Evolutionary conservation across 2,888 invertebrate species (phyloP).

Genomic region (Gari tellinella): DNA sequence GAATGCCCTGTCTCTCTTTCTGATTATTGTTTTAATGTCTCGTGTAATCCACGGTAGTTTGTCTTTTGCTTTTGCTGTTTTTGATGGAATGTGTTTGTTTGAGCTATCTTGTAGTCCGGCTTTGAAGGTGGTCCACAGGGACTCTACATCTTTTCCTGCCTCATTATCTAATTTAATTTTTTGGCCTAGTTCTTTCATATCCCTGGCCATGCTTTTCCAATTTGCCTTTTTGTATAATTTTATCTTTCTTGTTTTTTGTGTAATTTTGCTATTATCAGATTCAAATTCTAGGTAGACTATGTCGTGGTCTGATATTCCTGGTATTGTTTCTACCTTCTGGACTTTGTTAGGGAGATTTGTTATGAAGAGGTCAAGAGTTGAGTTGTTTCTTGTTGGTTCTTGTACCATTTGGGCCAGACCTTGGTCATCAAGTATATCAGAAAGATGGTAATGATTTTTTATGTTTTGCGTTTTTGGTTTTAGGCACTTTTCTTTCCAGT

Average conservation of each 20-base stretch:
- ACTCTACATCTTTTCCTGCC: too few species aligned
- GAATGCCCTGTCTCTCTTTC: constrained; percentile 4
- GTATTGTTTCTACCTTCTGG: constrained; percentile 16
- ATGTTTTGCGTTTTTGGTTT: not conserved
- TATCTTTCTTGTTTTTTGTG: constrained; percentile 24
- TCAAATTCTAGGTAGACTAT: constrained; percentile 26
- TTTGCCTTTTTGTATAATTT: constrained; percentile 50
- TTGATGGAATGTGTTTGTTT: constrained; percentile 26
- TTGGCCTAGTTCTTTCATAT: constrained; percentile 18
- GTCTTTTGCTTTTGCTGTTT: constrained; percentile 28
- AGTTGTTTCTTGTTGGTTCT: constrained; percentile 36
- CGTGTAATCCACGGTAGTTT: constrained; percentile 31
- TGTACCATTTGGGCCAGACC: constrained; percentile 40
- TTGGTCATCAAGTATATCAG: constrained; percentile 38
- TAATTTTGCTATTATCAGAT: not conserved
- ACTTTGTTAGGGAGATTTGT: constrained; percentile 43
- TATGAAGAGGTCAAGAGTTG: constrained; percentile 49
- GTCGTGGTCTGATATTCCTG: constrained; percentile 56
- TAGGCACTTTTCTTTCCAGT: constrained; percentile 5
- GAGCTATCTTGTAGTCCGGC: not conserved
- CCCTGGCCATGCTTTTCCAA: constrained; percentile 33
- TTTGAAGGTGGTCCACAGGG: constrained; percentile 9
- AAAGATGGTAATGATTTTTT: not conserved
- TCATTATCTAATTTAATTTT: too few species aligned
- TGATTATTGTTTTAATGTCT: constrained; percentile 6